Base-by-base conservation (phyloP, 1,140 invertebrate species). In the Scaptomyza hsui region DNA sequence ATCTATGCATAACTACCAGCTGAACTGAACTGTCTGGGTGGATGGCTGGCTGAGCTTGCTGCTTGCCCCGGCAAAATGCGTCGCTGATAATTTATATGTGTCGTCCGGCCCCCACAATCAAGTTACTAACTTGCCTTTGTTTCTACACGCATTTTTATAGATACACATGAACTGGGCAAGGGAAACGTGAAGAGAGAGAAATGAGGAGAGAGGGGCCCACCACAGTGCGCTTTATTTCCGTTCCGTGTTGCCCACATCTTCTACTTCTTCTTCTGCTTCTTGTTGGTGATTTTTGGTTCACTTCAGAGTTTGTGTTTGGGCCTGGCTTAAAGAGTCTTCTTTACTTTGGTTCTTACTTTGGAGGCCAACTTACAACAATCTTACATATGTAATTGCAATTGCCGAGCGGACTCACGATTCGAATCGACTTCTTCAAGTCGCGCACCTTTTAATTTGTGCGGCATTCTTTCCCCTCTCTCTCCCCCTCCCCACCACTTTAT, bases 81-180 rank as follows among this genome's bases (percentile, higher is more conserved):
- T 77, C 73, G 77, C 71, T 85, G 69, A 86, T 85, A 85, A 85
- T 86, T 86, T 85, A 85, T 85, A 85, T 81, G 61, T 86, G 81
- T 86, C 81, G 81, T 81, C 82, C 82, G 86, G 82, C 81, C 81
- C 81, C 82, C 81, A 86, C 78, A 86, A 82, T 88, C 82, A 82
- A 86, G 78, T 81, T 72, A 77, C 73, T 78, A 75, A 59, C 70
- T 47, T 56, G 69, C 72, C 64, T 76, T 85, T 85, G 76, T 85
- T 86, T 81, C 71, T 85, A 78, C 63, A 68, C 78, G 71, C 65
- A 59, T 68, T 72, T 72, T 72, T 37, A 72, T 68, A 68, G 70
- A 60, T 70, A 24, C 6, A 29, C 26, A 29, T 29, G 56, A 63
- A 63, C 67, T 48, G 49, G 48, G 32, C 47, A 53, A 18, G 4